These are phyloP conservation scores for Seladonia tumulorum DNA, from an alignment of 2,888 invertebrate genomes.

Conservation along the genomic window DNA sequence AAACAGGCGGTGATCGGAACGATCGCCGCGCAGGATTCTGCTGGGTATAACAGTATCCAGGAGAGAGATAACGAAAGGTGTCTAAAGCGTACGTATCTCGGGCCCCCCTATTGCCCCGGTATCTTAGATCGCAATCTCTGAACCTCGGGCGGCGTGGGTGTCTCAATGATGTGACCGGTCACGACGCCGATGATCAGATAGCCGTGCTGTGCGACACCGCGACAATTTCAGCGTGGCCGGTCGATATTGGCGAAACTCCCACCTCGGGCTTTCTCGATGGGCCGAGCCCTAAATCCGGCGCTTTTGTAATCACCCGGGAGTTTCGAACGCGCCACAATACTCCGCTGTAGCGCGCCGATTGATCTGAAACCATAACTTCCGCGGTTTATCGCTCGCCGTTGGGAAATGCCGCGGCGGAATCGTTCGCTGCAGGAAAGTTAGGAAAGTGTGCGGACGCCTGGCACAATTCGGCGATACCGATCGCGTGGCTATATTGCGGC, in stretches of 20 bases:
- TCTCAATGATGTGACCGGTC: conserved; percentile 70
- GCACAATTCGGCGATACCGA: neutral
- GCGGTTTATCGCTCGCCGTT: conserved; percentile 4
- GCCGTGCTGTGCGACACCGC: conserved; percentile 33
- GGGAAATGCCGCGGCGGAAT: neutral
- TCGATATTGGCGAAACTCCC: conserved; percentile 36
- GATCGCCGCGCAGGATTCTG: conserved; percentile 52
- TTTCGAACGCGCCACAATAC: neutral
- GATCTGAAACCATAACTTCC: conserved; percentile 13
- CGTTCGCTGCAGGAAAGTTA: neutral
- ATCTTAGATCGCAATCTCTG: conserved; percentile 68
- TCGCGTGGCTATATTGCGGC: neutral
- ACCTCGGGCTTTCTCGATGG: neutral
- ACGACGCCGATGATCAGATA: conserved; percentile 61
- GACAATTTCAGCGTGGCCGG: conserved; percentile 54
- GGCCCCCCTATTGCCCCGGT: conserved; percentile 56
- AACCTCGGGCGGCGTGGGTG: conserved; percentile 54
- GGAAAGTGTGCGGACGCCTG: neutral
- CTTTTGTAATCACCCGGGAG: conserved; percentile 4
- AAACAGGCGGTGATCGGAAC: conserved; percentile 53
- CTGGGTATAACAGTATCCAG: conserved; percentile 64
- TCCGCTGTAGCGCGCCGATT: neutral
- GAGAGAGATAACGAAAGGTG: conserved; percentile 69
- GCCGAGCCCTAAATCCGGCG: conserved; percentile 20
- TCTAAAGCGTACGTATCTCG: conserved; percentile 59